These are phyloP conservation scores for Eospalax fontanierii DNA, from an alignment of 2,797 vertebrate genomes.

Conservation along the genomic window DNA sequence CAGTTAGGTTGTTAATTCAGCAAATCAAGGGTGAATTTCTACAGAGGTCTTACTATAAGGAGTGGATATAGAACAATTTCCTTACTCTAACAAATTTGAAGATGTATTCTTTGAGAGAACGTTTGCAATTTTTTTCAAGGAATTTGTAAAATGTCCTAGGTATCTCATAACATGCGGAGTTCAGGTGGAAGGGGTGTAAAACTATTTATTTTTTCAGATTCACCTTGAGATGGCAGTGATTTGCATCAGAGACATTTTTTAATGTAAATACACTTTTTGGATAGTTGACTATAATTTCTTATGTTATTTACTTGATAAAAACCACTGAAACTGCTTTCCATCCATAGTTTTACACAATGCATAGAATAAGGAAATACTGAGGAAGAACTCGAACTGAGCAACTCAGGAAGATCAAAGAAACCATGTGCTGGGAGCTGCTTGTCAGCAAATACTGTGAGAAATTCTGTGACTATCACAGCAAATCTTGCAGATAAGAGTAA, in stretches of 20 bases:
- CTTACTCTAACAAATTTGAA: constrained; percentile 38
- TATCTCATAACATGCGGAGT: constrained; percentile 44
- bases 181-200: constrained; percentile 28
- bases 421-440: constrained; percentile 73
- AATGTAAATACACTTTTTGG: constrained; percentile 68
- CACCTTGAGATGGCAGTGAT: constrained; percentile 43
- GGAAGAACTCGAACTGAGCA: constrained; percentile 71
- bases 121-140: constrained; percentile 45
- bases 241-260: constrained; percentile 41
- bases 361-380: constrained; percentile 68
- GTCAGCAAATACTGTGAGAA: constrained; percentile 76
- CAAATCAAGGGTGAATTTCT: neutral
- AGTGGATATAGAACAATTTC: neutral
- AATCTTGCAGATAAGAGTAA: constrained; percentile 73
- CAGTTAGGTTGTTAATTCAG: constrained; percentile 51
- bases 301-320: constrained; percentile 70
- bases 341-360: constrained; percentile 74
- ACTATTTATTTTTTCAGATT: constrained; percentile 49
- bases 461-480: constrained; percentile 70
- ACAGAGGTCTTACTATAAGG: constrained; percentile 14
- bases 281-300: constrained; percentile 71
- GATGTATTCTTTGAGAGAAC: neutral
- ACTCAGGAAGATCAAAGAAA: constrained; percentile 77
- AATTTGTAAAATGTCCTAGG: constrained; percentile 17
- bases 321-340: constrained; percentile 70